phyloP scores from a whole-genome alignment of 2,888 invertebrate species.

The Aphidoletes aphidimyza region DNA sequence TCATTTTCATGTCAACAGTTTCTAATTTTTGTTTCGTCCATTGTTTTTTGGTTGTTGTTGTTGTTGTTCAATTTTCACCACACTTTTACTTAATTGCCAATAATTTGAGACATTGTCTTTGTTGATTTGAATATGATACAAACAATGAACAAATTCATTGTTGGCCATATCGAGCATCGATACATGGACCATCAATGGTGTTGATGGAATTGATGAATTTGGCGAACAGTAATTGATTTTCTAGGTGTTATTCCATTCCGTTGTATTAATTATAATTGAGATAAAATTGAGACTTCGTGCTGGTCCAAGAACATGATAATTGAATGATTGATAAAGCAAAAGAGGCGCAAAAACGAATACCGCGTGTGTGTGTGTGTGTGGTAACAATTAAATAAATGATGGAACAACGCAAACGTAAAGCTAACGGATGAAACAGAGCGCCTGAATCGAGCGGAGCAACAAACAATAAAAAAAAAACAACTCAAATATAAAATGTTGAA shows the following conservation, averaged over 20 bases:
- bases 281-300: not conserved
- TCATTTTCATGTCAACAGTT: not conserved
- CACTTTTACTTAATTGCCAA: not conserved
- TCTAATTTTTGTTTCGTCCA: slow-evolving; percentile 8
- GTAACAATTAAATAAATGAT: not conserved
- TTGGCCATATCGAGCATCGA: no score
- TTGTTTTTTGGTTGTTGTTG: not conserved
- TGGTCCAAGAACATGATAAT: not conserved
- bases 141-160: no score
- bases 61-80: not conserved
- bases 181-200: no score
- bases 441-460: not conserved
- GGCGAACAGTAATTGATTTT: not conserved
- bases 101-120: not conserved
- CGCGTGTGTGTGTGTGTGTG: not conserved
- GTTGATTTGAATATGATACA: not conserved
- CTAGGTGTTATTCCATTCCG: not conserved
- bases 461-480: not conserved
- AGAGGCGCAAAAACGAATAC: not conserved
- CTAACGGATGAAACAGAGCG: not conserved
- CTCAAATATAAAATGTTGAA: not conserved
- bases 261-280: slow-evolving; percentile 14
- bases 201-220: no score
- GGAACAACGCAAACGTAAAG: not conserved
- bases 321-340: slow-evolving; percentile 40